Evolutionary conservation across 1,140 invertebrate species (phyloP), one percentile per base, ranked within the genome.

Genomic region (Leguminivora glycinivorella): DNA sequence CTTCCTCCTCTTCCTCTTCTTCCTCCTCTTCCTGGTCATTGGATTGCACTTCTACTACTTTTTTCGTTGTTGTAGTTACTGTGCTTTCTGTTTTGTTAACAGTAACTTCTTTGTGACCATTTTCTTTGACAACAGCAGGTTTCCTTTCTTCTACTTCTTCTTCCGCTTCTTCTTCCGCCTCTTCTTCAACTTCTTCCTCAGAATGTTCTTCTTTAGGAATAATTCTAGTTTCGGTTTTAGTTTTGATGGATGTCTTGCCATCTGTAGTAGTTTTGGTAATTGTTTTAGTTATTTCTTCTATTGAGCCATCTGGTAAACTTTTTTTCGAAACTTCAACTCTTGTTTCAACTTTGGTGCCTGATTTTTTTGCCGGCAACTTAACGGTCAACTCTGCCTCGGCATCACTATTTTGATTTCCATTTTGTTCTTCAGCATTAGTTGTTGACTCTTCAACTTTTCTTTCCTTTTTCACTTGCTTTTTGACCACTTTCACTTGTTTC

Each of bases 271-370:
- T 89, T 77, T 82, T 90, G 52, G 89, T 91, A 71, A 78, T 91
- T 17, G 88, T 91, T 17, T 78, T 89, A 77, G 88, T 91, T 14
- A 84, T 74, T 82, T 91, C 89, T 74, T 91, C 83, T 24, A 88
- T 68, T 14, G 82, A 77, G 10, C 87, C 89, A 82, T 91, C 86
- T 1, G 89, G 86, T 69, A 89, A 81, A 73, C 76, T 71, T 79
- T 84, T 88, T 73, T 87, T 88, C n/a, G 75, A 74, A 56, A 90
- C 83, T 77, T 90, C 87, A n/a, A 91, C 88, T 73, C 84, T 84
- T 38, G 88, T 91, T 75, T 91, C 89, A 67, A 85, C 88, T 74
- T 84, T 90, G 4, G 85, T 86, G 67, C 82, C 83, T 29, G 85
- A 83, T 73, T 89, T 89, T 72, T 90, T 91, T 5, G 83, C 70